Evolutionary conservation across 2,888 invertebrate species (phyloP).

Genomic region (Neoascia interrupta): DNA sequence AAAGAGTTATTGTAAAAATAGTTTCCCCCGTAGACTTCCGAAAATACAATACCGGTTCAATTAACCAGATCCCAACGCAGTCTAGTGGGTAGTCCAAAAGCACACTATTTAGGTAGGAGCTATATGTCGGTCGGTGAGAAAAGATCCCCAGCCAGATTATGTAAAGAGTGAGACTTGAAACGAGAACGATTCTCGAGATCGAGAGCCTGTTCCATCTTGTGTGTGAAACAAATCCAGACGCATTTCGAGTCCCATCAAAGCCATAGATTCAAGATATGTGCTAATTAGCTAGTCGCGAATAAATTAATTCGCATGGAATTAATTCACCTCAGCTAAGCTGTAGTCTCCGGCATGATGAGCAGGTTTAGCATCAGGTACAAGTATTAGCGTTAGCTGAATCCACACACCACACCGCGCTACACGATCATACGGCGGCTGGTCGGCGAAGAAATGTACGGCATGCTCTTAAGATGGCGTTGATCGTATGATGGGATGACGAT

Average conservation of each 20-base stretch:
- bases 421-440: constrained; percentile 28
- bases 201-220: no score
- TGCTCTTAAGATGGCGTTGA: constrained; percentile 46
- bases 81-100: no score
- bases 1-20: no score
- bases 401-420: constrained; percentile 38
- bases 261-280: constrained; percentile 36
- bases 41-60: no score
- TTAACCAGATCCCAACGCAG: no score
- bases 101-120: no score
- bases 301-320: constrained; percentile 61
- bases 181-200: no score
- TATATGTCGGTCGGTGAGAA: no score
- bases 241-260: constrained; percentile 11
- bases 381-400: constrained; percentile 30
- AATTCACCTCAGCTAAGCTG: constrained; percentile 29
- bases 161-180: no score
- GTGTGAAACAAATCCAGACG: constrained; percentile 16
- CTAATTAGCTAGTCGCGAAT: constrained; percentile 61
- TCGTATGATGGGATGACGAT: constrained; percentile 37
- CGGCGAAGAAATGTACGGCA: constrained; percentile 2
- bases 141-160: no score
- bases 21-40: no score
- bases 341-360: constrained; percentile 10
- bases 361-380: constrained; percentile 22